Evolutionary conservation across 2,888 invertebrate species (phyloP), one percentile per base, ranked within the genome.

Genomic region (Epinotia brunnichana): DNA sequence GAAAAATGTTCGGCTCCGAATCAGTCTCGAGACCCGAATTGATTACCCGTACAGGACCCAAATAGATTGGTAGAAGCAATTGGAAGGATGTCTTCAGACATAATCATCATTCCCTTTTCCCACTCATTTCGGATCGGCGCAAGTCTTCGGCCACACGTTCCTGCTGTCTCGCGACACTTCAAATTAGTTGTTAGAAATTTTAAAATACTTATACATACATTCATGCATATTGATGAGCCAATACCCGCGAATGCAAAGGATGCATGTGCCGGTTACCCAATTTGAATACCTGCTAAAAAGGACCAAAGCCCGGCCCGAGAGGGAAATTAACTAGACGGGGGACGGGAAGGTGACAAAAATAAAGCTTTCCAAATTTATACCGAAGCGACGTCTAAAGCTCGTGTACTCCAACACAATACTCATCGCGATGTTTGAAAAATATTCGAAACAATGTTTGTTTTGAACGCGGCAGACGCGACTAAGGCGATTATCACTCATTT

Each of bases 401-500:
- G 4, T 11, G 21, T n/a, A 63, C n/a, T 24, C 13, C 7, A 62
- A 54, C 39, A 21, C 10, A 51, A 44, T 15, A 44, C 15, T 17
- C 35, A 35, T 35, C 63, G 54, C 53, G 19, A 41, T 56, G 39
- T 64, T 54, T 35, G 21, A 41, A 64, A 62, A 54, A 39, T 54
- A 19, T 61, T 24, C 9, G 19, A 39, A 66, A 66, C 41, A 41
- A 21, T 56, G 66, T 56, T 66, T 56, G 41, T 66, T 56, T 53
- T 41, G 19, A 35, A 48, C 62, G 57, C 39, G 11, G n/a, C 67
- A 66, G 56, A n/a, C 35, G 41, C 54, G 17, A 11, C 54, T 54
- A 56, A 67, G 59, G 39, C 61, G 67, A 67, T 67, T 66, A 67
- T 35, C 57, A 57, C 59, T 53, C 51, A 67, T 54, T 71, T 11